These are phyloP conservation scores for Megaceryle maxima DNA, from an alignment of 2,113 vertebrate genomes.

Conservation along the genomic window DNA sequence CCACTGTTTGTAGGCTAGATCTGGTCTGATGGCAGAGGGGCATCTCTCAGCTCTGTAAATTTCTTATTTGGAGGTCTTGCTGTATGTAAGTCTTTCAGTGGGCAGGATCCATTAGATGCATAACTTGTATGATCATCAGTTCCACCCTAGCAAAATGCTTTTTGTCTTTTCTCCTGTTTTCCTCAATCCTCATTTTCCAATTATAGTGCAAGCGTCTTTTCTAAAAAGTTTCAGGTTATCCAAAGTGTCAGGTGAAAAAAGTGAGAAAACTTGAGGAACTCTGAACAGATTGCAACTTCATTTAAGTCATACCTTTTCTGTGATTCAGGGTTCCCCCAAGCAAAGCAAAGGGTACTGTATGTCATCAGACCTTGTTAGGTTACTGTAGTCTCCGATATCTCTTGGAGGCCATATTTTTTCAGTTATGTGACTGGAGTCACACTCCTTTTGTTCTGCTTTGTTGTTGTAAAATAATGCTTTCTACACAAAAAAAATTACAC, in stretches of 20 bases:
- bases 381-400: not conserved
- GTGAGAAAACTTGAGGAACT: not conserved
- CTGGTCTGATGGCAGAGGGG: not conserved
- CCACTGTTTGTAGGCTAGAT: not conserved
- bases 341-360: not conserved
- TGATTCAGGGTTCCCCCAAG: not conserved
- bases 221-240: not conserved
- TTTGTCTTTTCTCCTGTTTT: not conserved
- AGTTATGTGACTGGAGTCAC: not conserved
- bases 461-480: not conserved
- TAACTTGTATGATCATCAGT: not conserved
- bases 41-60: not conserved
- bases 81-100: not conserved
- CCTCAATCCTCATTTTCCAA: slow-evolving; percentile 1
- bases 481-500: not conserved
- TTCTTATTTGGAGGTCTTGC: not conserved
- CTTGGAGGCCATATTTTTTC: not conserved
- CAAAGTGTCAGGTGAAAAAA: not conserved
- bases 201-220: not conserved
- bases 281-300: not conserved
- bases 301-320: not conserved
- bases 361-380: not conserved
- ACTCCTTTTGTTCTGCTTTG: not conserved
- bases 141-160: not conserved
- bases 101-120: not conserved